Conservation (phyloP, 2,888 invertebrate genomes). For the Lithosia quadra region DNA sequence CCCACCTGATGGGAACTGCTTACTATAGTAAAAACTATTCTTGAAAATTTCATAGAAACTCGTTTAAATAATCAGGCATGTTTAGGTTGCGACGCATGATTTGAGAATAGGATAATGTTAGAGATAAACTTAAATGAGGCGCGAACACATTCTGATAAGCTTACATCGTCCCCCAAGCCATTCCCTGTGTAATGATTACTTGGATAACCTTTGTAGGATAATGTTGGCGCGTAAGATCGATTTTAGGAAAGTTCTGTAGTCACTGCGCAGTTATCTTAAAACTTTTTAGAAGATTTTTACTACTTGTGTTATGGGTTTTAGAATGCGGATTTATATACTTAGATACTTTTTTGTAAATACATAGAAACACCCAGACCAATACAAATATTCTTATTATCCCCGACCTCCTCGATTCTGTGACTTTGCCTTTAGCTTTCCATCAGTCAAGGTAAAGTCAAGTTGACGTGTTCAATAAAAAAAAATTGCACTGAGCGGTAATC, state of each 20-base stretch:
- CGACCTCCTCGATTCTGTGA: no score
- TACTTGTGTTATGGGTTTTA: no score
- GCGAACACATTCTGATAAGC: conserved; percentile 5
- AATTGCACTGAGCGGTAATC: no score
- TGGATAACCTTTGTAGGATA: conserved; percentile 3
- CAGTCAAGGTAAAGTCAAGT: no score
- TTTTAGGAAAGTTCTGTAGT: not conserved
- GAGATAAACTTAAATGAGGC: not conserved
- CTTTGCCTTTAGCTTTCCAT: no score
- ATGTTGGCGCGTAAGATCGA: not conserved
- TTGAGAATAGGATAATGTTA: not conserved
- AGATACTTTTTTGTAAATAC: no score
- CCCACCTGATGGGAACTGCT: no score
- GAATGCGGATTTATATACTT: no score
- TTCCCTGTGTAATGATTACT: not conserved
- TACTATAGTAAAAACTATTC: not conserved
- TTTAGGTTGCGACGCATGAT: not conserved
- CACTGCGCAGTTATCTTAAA: not conserved
- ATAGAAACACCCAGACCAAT: no score
- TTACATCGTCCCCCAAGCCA: not conserved
- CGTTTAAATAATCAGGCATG: not conserved
- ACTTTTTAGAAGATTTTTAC: no score
- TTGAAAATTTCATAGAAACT: not conserved
- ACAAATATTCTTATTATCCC: no score
- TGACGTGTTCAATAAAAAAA: no score